Evolutionary conservation across 2,888 invertebrate species (phyloP), one percentile per base, ranked within the genome.

Genomic region (Lottia scabra): DNA sequence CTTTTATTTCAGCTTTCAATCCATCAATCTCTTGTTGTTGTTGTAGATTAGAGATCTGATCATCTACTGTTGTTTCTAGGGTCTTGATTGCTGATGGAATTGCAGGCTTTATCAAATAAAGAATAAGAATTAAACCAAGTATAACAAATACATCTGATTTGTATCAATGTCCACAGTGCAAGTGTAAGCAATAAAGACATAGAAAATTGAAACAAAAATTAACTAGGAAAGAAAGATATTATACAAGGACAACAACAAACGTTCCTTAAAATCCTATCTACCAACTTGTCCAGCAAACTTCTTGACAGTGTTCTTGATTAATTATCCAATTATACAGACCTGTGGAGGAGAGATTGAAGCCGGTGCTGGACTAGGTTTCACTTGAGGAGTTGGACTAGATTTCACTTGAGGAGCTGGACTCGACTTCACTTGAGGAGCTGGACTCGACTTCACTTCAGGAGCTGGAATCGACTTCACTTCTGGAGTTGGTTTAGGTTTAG

Each of bases 31-130:
- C 88, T 78, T 94, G 95, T 75, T 93, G 93, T 62, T 93, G 92
- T 87, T 95, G 94, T 65, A 93, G 88, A 75, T 92, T 92, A 10
- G 92, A 92, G 75, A 89, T 85, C 82, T 87, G 89, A 71, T 86
- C 89, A 73, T 88, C 90, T n/a, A 90, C 80, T 0, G 83, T 80
- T 0, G 81, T 62, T 13, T 30, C 30, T 27, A 38, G 30, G 10
- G 65, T 38, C 38, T 38, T 65, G 27, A 65, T 30, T n/a, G 10
- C 70, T 6, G 64, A 26, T 23, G 56, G 56, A 12, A 38, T 23
- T 12, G 19, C 63, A 30, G 62, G 64, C 23, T 43, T 27, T 48
- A 46, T 26, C 5, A 30, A 30, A 38, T 38, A 38, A 38, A 38
- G 1, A 38, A n/a, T n/a, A n/a, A n/a, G n/a, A 38, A 38, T 38